phyloP scores from a whole-genome alignment of 2,888 invertebrate species.

The Glaucopsyche alexis region DNA sequence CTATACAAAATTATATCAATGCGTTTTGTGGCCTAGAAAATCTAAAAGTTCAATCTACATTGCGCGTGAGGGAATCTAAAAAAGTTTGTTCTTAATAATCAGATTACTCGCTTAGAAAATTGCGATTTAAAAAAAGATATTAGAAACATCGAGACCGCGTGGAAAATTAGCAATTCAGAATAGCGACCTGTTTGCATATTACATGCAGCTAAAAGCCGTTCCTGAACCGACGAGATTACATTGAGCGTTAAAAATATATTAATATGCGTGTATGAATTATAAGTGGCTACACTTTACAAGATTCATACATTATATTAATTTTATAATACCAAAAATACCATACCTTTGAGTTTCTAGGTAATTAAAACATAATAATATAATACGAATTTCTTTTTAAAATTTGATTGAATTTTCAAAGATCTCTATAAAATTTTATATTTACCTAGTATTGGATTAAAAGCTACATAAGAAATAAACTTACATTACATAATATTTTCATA shows the following conservation, averaged over 20 bases:
- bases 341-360: too few relatives aligned
- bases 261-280: conserved; percentile 12
- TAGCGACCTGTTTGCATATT: conserved; percentile 25
- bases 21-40: neutral
- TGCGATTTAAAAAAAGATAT: conserved; percentile 13
- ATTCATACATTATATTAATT: too few relatives aligned
- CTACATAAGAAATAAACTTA: too few relatives aligned
- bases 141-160: conserved; percentile 23
- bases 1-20: neutral
- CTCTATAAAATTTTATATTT: too few relatives aligned
- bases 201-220: conserved; percentile 21
- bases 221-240: neutral
- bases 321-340: too few relatives aligned
- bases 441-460: too few relatives aligned
- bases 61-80: neutral
- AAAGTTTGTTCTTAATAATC: conserved; percentile 13
- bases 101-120: conserved; percentile 16
- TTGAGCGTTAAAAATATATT: conserved; percentile 21
- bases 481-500: too few relatives aligned
- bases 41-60: conserved; percentile 7
- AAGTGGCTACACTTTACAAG: neutral
- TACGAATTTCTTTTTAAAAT: too few relatives aligned
- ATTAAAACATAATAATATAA: too few relatives aligned
- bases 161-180: conserved; percentile 24
- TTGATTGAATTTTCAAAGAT: too few relatives aligned